Base-by-base conservation (phyloP, 2,113 vertebrate genomes). In the Upupa epops region DNA sequence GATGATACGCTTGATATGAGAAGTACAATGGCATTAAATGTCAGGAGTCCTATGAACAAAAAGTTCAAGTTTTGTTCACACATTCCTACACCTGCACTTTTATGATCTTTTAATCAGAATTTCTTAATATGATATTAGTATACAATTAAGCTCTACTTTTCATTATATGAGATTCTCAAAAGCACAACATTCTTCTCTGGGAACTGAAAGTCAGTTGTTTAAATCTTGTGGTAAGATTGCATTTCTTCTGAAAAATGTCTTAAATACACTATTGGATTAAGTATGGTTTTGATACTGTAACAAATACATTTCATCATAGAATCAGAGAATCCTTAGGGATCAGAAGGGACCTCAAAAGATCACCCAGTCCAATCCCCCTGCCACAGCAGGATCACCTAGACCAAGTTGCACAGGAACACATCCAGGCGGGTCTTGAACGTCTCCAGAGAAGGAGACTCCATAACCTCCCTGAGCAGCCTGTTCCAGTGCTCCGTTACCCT, bases 1-100 rank as follows among this genome's bases (percentile, higher is more conserved):
- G 79, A 95, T 91, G 55, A 97, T 94, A 95, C 95, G 97, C 97
- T 93, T 95, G 25, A 68, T 95, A 26, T 68, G 90, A 96, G 94
- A 97, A 95, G 94, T 92, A 92, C 88, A 94, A 91, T 84, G 54
- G 40, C 65, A 83, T 68, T 88, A 95, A 92, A 89, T 75, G 80
- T 89, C 72, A 87, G 37, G 89, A 93, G 55, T 72, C 36, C 31
- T 74, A 52, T 54, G 34, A 78, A 68, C 5, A 14, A 28, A 66
- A 88, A 73, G 60, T 80, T 87, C 65, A 95, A 83, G 52, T 93
- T 96, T 77, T 63, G 42, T 85, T 83, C 37, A 66, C 29, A 90
- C 6, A 15, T 86, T 84, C 59, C 48, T 46, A 77, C 51, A 69
- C 21, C 15, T 76, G 77, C 80, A 90, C 24, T 92, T 74, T 36